Evolutionary conservation across 2,888 invertebrate species (phyloP).

Genomic region (Ormyrus labotus): DNA sequence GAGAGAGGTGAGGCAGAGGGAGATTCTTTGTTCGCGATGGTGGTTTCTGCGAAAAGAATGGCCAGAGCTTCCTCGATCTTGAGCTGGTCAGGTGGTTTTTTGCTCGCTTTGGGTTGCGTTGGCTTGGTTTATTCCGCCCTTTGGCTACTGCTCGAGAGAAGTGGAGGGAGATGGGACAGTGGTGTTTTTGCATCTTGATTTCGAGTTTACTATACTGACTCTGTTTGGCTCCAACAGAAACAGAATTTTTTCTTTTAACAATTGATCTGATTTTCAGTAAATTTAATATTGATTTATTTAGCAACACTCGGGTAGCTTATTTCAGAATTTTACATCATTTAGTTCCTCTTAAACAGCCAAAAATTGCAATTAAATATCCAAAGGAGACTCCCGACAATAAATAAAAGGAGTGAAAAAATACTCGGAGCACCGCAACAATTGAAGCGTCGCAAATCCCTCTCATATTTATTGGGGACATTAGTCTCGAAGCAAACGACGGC

Average conservation of each 20-base stretch:
- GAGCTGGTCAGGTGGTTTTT: background rate
- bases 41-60: conserved; percentile 66
- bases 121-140: background rate
- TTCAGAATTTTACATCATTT: too few species aligned
- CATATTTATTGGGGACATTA: conserved; percentile 12
- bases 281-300: too few species aligned
- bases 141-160: background rate
- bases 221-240: too few species aligned
- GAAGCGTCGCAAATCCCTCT: background rate
- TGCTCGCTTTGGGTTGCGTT: background rate
- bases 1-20: conserved; percentile 55
- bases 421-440: too few species aligned
- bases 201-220: background rate
- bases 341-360: too few species aligned
- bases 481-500: background rate
- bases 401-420: too few species aligned
- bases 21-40: conserved; percentile 76
- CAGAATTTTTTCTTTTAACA: too few species aligned
- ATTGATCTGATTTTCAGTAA: too few species aligned
- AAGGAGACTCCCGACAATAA: too few species aligned
- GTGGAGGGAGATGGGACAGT: background rate
- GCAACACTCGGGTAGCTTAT: too few species aligned
- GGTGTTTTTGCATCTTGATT: conserved; percentile 19
- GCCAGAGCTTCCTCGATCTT: conserved; percentile 38
- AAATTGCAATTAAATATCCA: too few species aligned